Evolutionary conservation across 2,797 vertebrate genomes (phyloP).

Genomic region (Hydrocynus forskahlii): DNA sequence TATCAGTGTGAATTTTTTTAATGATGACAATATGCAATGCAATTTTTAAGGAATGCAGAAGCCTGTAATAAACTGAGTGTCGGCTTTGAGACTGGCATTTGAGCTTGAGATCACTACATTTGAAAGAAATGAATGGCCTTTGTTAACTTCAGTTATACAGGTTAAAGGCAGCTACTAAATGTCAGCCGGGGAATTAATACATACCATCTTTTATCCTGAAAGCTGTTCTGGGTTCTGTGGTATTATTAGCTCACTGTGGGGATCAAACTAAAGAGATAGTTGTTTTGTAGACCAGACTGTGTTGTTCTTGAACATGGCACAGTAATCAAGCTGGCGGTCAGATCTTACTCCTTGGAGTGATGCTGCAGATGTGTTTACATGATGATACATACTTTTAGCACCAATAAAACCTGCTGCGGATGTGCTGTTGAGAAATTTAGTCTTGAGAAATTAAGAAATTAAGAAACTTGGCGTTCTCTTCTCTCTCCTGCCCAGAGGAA

Average conservation of each 20-base stretch:
- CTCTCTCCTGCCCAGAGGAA: constrained; percentile 14
- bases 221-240: constrained; percentile 2
- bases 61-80: neutral
- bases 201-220: neutral
- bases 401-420: neutral
- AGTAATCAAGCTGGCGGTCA: constrained; percentile 1
- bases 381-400: neutral
- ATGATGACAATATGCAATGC: too few relatives aligned
- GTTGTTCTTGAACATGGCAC: neutral
- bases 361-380: constrained; percentile 14
- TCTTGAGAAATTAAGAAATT: neutral
- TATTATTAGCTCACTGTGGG: neutral
- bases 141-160: neutral
- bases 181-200: neutral
- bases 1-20: too few relatives aligned
- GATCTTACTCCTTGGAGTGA: neutral
- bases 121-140: neutral
- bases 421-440: constrained; percentile 11
- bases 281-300: neutral
- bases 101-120: neutral
- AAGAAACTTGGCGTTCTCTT: constrained; percentile 5
- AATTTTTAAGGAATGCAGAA: neutral
- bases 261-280: neutral
- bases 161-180: neutral
- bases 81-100: neutral